These are phyloP conservation scores for Antrozous pallidus DNA, from an alignment of 2,797 vertebrate species.

Conservation along the genomic window DNA sequence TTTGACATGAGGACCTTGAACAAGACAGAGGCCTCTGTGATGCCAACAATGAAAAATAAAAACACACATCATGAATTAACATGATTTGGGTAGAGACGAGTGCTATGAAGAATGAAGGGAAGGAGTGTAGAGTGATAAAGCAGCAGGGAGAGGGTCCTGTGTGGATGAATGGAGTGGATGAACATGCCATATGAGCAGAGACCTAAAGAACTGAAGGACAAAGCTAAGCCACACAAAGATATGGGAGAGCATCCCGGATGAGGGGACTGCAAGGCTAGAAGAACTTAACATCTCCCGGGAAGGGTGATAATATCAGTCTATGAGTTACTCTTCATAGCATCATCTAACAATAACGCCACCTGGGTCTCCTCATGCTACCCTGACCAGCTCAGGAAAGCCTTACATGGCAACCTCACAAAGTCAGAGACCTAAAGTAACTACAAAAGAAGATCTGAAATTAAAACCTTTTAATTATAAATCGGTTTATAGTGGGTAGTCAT, in stretches of 20 bases:
- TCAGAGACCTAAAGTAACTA: no score
- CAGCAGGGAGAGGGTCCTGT: accelerated
- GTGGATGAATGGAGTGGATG: not conserved
- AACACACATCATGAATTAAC: not conserved
- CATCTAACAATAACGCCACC: no score
- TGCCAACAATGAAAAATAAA: not conserved
- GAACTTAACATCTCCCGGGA: accelerated
- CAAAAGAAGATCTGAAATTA: no score
- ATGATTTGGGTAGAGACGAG: no score
- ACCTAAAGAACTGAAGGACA: no score
- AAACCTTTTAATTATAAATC: no score
- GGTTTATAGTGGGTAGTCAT: no score
- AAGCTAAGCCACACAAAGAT: no score
- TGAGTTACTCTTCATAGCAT: accelerated
- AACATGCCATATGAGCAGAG: not conserved
- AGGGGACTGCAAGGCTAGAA: accelerated
- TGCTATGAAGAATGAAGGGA: accelerated
- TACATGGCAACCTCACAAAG: no score
- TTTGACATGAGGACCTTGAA: not conserved
- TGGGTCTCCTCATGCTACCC: not conserved
- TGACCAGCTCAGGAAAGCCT: no score
- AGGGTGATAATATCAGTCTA: not conserved
- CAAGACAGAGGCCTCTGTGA: accelerated
- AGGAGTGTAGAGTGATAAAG: not conserved
- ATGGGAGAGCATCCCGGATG: accelerated